Evolutionary conservation across 92 coral and sea anemone species (phyloP).

Genomic region (Siderastrea radians): DNA sequence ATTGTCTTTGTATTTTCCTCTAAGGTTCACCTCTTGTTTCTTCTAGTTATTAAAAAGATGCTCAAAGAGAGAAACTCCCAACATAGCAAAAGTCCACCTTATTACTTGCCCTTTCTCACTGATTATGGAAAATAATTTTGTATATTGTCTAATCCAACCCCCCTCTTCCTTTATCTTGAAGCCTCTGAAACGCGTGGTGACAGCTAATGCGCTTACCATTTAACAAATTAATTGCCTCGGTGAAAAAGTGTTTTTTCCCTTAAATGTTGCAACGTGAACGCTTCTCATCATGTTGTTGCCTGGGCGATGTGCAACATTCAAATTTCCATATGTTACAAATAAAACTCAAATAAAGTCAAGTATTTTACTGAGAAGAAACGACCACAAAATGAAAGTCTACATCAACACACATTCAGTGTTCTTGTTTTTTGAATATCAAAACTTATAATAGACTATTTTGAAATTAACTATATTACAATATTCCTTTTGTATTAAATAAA

Average conservation of each 20-base stretch:
- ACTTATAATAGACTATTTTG: too few species aligned
- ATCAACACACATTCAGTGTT: too few species aligned
- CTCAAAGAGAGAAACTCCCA: neutral
- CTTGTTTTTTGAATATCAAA: too few species aligned
- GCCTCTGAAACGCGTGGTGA: conserved; percentile 48
- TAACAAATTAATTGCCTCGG: neutral
- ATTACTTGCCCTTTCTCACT: neutral
- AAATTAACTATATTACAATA: too few species aligned
- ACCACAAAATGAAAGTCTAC: too few species aligned
- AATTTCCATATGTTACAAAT: too few species aligned
- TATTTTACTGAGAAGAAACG: too few species aligned
- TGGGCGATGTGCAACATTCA: neutral
- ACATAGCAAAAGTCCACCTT: neutral
- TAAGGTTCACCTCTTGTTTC: neutral
- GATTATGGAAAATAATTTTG: neutral
- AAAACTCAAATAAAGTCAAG: too few species aligned
- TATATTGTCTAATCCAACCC: conserved; percentile 36
- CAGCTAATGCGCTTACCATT: conserved; percentile 53
- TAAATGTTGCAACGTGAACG: neutral
- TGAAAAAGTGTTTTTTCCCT: conserved; percentile 1
- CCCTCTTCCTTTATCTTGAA: conserved; percentile 43
- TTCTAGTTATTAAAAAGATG: neutral
- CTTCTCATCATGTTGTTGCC: conserved; percentile 15
- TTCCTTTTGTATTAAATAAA: too few species aligned
- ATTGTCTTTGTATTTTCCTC: conserved; percentile 25